These are phyloP conservation scores for Sinocyclocheilus rhinocerous DNA, from an alignment of 2,113 vertebrate species.

Conservation along the genomic window DNA sequence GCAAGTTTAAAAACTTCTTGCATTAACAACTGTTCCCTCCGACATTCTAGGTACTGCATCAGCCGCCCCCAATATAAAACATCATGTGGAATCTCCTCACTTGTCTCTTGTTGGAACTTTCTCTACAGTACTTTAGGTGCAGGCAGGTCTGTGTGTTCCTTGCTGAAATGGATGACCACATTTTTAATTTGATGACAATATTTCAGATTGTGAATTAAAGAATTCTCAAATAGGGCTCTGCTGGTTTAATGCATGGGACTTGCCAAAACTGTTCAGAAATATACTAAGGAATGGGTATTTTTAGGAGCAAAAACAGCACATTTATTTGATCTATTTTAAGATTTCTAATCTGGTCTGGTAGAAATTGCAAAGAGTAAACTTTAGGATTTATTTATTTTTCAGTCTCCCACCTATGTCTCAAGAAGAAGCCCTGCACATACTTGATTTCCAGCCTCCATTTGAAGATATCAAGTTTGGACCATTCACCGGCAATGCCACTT, in stretches of 20 bases:
- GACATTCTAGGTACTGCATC: conserved; percentile 89
- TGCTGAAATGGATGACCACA: background rate
- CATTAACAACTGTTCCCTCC: background rate
- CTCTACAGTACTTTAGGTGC: conserved; percentile 93
- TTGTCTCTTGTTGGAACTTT: conserved; percentile 98
- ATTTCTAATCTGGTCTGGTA: background rate
- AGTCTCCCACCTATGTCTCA: conserved; percentile 95
- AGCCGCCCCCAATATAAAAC: conserved; percentile 98
- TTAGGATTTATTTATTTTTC: conserved; percentile 28
- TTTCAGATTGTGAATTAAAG: too few species aligned
- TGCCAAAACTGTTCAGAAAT: background rate
- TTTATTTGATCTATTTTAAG: conserved; percentile 23
- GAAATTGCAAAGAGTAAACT: background rate
- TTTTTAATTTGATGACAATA: too few species aligned
- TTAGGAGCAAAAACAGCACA: conserved; percentile 4
- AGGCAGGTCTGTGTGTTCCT: conserved; percentile 82
- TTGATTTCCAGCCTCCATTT: conserved; percentile 96
- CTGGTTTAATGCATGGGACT: too few species aligned
- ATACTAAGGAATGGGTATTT: background rate
- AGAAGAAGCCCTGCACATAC: conserved; percentile 94
- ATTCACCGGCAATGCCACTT: conserved; percentile 96
- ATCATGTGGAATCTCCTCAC: conserved; percentile 96
- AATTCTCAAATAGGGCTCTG: too few species aligned
- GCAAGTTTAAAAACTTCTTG: background rate
- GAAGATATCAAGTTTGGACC: conserved; percentile 98